Percentiles rank a stretch among this genome's conserved stretches.
These are phyloP conservation scores for Paedocypris sp. DNA, from an alignment of 2,113 vertebrate species.

Conservation along the genomic window DNA sequence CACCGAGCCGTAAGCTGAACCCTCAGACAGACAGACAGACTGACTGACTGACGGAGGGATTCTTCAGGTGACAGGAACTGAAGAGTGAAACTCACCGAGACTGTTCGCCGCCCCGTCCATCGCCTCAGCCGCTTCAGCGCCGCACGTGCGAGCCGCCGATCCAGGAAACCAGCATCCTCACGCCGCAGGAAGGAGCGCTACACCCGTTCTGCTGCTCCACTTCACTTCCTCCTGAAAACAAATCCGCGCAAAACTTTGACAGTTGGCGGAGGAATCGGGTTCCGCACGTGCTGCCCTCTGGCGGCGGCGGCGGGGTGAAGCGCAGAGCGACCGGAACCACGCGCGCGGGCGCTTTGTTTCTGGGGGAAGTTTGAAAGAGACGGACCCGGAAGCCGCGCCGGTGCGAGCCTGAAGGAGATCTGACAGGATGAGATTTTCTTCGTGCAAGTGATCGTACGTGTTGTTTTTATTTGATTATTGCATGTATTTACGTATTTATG, in stretches of 20 bases:
- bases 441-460: not conserved
- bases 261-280: no score
- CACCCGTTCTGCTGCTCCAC: not conserved
- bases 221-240: no score
- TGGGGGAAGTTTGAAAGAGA: constrained; percentile 15
- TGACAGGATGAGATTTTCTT: not conserved
- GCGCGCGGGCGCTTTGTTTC: not conserved
- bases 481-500: no score
- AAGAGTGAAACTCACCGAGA: constrained; percentile 57
- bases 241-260: constrained; percentile 5
- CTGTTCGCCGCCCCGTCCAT: constrained; percentile 62
- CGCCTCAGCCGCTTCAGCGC: not conserved
- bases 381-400: constrained; percentile 34
- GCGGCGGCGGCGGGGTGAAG: not conserved
- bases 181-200: no score
- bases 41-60: no score
- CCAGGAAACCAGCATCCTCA: no score
- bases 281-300: not conserved
- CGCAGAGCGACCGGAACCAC: not conserved
- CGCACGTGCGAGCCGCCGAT: no score
- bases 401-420: constrained; percentile 50
- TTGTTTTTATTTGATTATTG: no score
- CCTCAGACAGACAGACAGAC: no score
- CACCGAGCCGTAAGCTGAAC: no score
- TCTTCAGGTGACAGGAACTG: no score